Base-by-base conservation (phyloP, 2,888 invertebrate genomes). In the Blastobasis adustella region DNA sequence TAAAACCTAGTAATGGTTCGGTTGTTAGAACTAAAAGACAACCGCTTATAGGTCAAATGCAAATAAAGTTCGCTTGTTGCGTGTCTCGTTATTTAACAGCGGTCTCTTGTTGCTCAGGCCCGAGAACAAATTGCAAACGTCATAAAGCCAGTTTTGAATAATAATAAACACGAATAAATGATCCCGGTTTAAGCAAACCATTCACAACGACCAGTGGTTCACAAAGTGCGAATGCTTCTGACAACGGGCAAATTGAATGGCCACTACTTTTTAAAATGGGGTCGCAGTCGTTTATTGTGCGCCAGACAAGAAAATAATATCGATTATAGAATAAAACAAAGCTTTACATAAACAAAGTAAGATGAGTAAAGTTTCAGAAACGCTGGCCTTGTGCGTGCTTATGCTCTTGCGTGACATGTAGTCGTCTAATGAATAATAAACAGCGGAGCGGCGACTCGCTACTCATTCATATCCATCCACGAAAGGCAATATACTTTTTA, bases 361-460 rank as follows among this genome's bases (percentile, higher is more conserved):
- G 66, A 60, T 60, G 62, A 69, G 69, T 63, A 74, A 82, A 79
- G 79, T 80, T 83, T 79, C 72, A 79, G 82, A 78, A 79, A 72
- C 79, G 69, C 71, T 70, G 80, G 69, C 73, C 71, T 71, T 73
- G 82, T 81, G 83, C 84, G 85, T 83, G 84, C 80, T 70, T 69
- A 65, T 66, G 71, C 72, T 73, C 70, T 84, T 78, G 85, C 86
- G 85, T 86, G 86, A 83, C 82, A 76, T 76, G 79, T 76, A 74
- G 72, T 76, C 83, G 78, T 80, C 82, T 84, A 82, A 85, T 85
- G 85, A 85, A 85, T 85, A 86, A 86, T 85, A 83, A 86, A 83
- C 84, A 82, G 82, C 73, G 69, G 74, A 65, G 74, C 76, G 80
- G 80, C 76, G 79, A 81, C 75, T 79, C 73, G 76, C 79, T 76